phyloP scores from a whole-genome alignment of 1,140 invertebrate genomes.

The Macrotrachela quadricornifera region DNA sequence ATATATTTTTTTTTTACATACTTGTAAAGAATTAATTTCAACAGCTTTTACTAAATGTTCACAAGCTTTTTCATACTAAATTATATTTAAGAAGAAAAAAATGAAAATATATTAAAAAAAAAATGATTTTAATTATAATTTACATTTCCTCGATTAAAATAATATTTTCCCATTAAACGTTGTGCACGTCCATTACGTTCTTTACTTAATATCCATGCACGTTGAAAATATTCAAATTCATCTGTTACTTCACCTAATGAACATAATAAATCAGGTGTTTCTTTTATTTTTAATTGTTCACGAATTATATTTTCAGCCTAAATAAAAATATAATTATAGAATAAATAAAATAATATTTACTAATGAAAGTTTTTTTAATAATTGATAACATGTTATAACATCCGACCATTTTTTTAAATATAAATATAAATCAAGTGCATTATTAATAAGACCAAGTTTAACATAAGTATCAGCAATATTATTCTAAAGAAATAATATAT shows the following conservation, averaged over 20 bases:
- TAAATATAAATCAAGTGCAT: slow-evolving; percentile 61
- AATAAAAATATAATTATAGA: slow-evolving; percentile 5
- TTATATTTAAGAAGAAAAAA: not conserved
- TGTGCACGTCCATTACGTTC: slow-evolving; percentile 15
- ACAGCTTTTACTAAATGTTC: slow-evolving; percentile 46
- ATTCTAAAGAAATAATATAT: no score
- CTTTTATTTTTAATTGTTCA: slow-evolving; percentile 52
- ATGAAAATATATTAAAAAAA: slow-evolving; percentile 10
- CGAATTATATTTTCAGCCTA: slow-evolving; percentile 65
- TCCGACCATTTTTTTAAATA: slow-evolving; percentile 68
- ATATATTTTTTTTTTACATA: slow-evolving; percentile 8
- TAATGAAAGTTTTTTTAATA: slow-evolving; percentile 57
- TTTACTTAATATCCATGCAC: slow-evolving; percentile 68
- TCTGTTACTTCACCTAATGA: slow-evolving; percentile 59
- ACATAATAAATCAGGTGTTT: slow-evolving; percentile 66
- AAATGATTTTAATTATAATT: slow-evolving; percentile 8
- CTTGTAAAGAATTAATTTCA: slow-evolving; percentile 50
- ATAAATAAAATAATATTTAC: slow-evolving; percentile 22
- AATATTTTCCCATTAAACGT: slow-evolving; percentile 4
- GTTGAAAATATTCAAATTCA: slow-evolving; percentile 48
- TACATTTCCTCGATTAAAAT: slow-evolving; percentile 2
- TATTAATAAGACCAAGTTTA: slow-evolving; percentile 55
- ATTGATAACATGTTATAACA: slow-evolving; percentile 67
- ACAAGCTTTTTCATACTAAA: slow-evolving; percentile 20
- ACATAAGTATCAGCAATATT: slow-evolving; percentile 54